Evolutionary conservation across 2,113 vertebrate genomes (phyloP), one percentile per base, ranked within the genome.

Genomic region (Setophaga petechia): DNA sequence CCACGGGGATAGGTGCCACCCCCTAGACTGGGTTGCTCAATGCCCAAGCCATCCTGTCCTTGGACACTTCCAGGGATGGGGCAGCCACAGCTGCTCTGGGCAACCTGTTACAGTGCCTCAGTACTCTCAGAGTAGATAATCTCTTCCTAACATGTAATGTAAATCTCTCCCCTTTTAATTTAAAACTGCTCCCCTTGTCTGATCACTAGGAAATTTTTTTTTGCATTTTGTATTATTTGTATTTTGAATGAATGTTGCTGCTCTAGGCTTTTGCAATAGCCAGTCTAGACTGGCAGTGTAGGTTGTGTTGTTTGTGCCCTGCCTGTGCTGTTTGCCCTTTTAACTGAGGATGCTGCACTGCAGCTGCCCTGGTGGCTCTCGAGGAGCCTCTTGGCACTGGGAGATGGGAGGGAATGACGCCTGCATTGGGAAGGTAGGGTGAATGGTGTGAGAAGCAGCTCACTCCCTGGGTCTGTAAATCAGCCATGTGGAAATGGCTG

Each of bases 361-460:
- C 35, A 90, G 67, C 59, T 87, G 41, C 31, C 12, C 15, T 44
- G 7, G 11, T 52, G 43, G 37, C 61, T 82, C 15, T 5, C 1
- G 0, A 23, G 47, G 31, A 66, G 47, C 19, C 37, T 59, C 21
- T 51, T 14, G 14, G 9, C 15, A 24, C 24, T 15, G 31, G 51
- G 35, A 71, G 52, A 16, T 25, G 59, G 55, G 43, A 37, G 31
- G 46, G n/a, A 54, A 31, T 0, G 3, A 23, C 78, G 14, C 31
- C 51, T 74, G 59, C 16, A 37, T 78, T 28, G 23, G 74, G 65
- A 71, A 49, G 47, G 37, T 35, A 37, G 2, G n/a, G 27, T 80
- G 72, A 31, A 23, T 17, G 18, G 6, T 2, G 0, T n/a, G 54
- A 73, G 59, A 61, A 77, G 25, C 0, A 0, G 6, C 25, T 78